phyloP scores from a whole-genome alignment of 2,888 invertebrate species.

The Xestia rhomboidea region DNA sequence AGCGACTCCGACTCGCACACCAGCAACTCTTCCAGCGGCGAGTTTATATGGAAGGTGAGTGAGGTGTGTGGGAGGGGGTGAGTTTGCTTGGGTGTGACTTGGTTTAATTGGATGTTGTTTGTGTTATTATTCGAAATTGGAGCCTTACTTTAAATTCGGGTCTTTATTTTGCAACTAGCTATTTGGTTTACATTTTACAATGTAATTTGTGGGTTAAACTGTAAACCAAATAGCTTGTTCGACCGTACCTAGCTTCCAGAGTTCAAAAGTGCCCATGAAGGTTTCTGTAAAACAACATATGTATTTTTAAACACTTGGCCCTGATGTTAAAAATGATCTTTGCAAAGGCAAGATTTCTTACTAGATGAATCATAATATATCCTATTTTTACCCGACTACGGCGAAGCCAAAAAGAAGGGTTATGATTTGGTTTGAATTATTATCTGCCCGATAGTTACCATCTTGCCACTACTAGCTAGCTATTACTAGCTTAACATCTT shows the following conservation, averaged over 20 bases:
- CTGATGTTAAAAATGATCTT: neutral
- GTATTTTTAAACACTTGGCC: neutral
- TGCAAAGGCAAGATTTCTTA: neutral
- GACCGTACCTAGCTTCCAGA: neutral
- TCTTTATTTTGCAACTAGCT: neutral
- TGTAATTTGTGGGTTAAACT: no score
- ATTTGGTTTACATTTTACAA: no score
- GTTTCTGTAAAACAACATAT: neutral
- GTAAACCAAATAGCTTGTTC: no score
- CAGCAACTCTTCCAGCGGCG: slow-evolving; percentile 94
- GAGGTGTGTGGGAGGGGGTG: neutral
- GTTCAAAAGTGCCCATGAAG: neutral
- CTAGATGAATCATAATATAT: no score
- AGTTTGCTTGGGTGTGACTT: slow-evolving; percentile 36
- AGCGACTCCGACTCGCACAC: slow-evolving; percentile 92
- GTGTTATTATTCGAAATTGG: neutral
- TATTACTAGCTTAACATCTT: no score
- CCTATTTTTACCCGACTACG: no score
- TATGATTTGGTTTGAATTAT: neutral
- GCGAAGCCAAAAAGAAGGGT: no score
- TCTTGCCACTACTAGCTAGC: no score
- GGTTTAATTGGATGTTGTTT: slow-evolving; percentile 1
- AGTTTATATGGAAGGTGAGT: slow-evolving; percentile 94
- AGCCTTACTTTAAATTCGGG: neutral
- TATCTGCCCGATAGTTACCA: neutral